A percentile compares a stretch with the other conserved stretches of the same genome.
These are phyloP conservation scores for Epicauta chinensis DNA, from an alignment of 1,140 invertebrate species.

Conservation along the genomic window DNA sequence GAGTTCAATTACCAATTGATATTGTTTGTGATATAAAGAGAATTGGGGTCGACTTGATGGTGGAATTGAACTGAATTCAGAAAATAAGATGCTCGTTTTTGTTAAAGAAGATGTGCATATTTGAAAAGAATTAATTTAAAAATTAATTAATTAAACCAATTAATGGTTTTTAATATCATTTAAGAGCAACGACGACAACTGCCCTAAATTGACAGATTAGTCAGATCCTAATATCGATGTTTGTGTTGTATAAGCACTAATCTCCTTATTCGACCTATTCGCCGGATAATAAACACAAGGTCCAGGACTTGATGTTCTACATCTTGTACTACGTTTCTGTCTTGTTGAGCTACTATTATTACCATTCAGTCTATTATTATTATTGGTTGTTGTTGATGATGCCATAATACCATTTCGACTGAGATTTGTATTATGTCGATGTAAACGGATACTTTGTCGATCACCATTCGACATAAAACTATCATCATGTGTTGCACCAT, in stretches of 20 bases:
- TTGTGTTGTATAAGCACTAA: constrained; percentile 33
- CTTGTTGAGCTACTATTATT: constrained; percentile 17
- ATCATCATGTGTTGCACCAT: constrained; percentile 69
- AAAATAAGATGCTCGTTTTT: no score
- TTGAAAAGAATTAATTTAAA: no score
- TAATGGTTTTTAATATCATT: no score
- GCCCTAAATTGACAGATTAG: no score
- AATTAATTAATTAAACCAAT: no score
- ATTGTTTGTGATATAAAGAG: no score
- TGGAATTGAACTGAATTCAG: no score
- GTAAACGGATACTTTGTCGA: constrained; percentile 45
- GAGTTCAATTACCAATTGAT: no score
- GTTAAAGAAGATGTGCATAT: no score
- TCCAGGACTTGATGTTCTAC: constrained; percentile 49
- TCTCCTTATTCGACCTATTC: constrained; percentile 37
- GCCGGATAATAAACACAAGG: constrained; percentile 64
- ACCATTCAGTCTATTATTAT: constrained; percentile 33
- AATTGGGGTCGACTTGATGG: no score
- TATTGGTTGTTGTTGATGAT: no score
- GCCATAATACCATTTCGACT: constrained; percentile 48
- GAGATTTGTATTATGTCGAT: constrained; percentile 54
- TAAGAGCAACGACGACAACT: no score
- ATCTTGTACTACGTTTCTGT: constrained; percentile 26
- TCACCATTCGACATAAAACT: constrained; percentile 70
- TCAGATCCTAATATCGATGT: constrained; percentile 28